Evolutionary conservation across 1,140 invertebrate species (phyloP), one percentile per base, ranked within the genome.

Genomic region (Sitophilus oryzae): DNA sequence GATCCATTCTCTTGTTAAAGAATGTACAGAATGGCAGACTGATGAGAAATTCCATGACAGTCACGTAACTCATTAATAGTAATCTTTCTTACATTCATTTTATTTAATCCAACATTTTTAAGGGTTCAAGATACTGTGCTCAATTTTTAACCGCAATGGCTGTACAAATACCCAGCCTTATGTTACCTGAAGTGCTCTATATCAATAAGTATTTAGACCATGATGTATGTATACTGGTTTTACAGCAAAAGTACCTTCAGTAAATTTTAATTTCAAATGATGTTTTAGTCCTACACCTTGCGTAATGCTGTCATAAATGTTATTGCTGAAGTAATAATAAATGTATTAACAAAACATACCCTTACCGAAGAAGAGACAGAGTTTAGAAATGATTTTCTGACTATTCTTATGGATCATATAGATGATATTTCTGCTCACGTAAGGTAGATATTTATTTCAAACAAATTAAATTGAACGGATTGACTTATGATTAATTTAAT

Each of bases 361-460:
- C 66, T 87, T 19, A 76, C 75, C 20, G 70, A 77, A 6, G 79
- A 82, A 46, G 69, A 76, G 35, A 73, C 71, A 58, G 65, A 75
- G 20, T 65, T 68, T 25, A 69, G 81, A 20, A 76, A 84, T 59
- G 73, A 78, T 50, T 78, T 83, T 48, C 65, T 86, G 1, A 74
- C 77, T 23, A 66, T 72, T 52, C 68, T 88, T 6, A 72, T 82
- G 65, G 81, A 86, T 22, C 86, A 89, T 66, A 77, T 88, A 36
- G 73, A 80, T 54, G 88, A 91, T 73, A 62, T 73, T 8, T 78
- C 86, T 70, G 79, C 84, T 22, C 82, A 81, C 64, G 85, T 88
- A 0, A 78, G 55, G 60, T 62, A 57, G 46, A 36, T 48, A 16
- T 21, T 44, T n/a, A 11, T 22, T 8, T 23, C 3, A 6, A 22